Evolutionary conservation across 2,797 vertebrate genomes (phyloP).

Genomic region (Bucorvus abyssinicus): DNA sequence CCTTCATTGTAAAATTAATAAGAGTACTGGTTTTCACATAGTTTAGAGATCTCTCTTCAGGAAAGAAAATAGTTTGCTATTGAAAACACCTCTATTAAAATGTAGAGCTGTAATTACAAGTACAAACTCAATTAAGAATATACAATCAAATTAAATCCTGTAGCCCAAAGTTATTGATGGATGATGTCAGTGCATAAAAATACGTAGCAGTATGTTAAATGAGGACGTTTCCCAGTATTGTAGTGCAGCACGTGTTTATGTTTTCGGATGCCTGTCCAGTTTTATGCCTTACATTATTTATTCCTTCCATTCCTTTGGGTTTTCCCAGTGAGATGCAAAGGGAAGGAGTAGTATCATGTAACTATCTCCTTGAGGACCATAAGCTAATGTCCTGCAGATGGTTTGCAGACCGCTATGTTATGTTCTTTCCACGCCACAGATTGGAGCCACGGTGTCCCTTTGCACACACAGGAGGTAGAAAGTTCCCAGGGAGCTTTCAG

Average conservation of each 20-base stretch:
- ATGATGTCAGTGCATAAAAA: neutral
- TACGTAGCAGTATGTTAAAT: neutral
- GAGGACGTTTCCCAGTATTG: neutral
- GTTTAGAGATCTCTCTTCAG: neutral
- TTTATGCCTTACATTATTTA: neutral
- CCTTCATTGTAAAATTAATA: neutral
- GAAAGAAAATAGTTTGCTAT: neutral
- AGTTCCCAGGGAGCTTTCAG: neutral
- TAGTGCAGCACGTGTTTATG: neutral
- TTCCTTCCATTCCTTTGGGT: neutral
- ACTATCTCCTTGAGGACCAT: neutral
- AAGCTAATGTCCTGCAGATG: neutral
- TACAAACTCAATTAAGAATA: neutral
- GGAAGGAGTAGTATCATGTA: neutral
- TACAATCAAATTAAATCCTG: neutral
- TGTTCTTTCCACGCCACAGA: neutral
- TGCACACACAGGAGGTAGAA: neutral
- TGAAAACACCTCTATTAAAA: neutral
- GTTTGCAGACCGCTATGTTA: neutral
- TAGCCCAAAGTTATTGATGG: neutral
- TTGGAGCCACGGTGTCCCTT: neutral
- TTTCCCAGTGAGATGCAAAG: neutral
- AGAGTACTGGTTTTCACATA: neutral
- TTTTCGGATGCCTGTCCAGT: neutral
- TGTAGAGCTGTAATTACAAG: neutral